Evolutionary conservation across 1,140 invertebrate genomes (phyloP), one percentile per base, ranked within the genome.

Genomic region (Drosophila azteca): DNA sequence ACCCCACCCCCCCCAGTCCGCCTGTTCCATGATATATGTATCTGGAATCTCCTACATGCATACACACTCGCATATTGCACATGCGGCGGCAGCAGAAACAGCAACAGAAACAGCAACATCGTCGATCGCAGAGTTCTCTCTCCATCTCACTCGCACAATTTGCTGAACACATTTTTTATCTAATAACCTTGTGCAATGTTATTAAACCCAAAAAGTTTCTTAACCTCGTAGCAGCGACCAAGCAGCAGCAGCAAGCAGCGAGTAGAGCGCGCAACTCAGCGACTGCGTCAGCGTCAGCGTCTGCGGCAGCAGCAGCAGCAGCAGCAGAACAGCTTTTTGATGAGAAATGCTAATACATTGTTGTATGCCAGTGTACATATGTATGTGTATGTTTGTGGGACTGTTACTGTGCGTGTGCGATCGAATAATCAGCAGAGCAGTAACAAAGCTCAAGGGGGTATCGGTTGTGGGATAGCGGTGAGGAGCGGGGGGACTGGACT

Each of bases 131-230:
- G 4, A 39, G 35, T 13, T 64, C 51, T 29, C 41, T 20, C 44
- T 44, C 17, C 17, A 8, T 57, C 41, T 45, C 20, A 11, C 39
- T 29, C 57, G 22, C 46, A 26, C 31, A 46, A 77, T 73, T 66
- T 67, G 75, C 70, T 65, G 75, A 78, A 66, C 75, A 82, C 77
- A 77, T 91, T 89, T 90, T 79, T 91, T 91, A 89, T 91, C 90
- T 91, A 91, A 91, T 91, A 91, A 91, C 90, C 90, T 91, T 91
- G 90, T 90, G 76, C 71, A 89, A 82, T 91, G 90, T 91, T 91
- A 88, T 91, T 91, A 91, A 91, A 91, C 90, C 87, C 90, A 88
- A 91, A 90, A 91, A 91, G 90, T 91, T 91, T 91, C 78, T 91
- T 91, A 79, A 91, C 90, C 90, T 90, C 80, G 55, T 31, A 48